A percentile compares a stretch with the other conserved stretches of the same genome.
phyloP scores from a whole-genome alignment of 92 coral and sea anemone species.

The Muricea muricata region DNA sequence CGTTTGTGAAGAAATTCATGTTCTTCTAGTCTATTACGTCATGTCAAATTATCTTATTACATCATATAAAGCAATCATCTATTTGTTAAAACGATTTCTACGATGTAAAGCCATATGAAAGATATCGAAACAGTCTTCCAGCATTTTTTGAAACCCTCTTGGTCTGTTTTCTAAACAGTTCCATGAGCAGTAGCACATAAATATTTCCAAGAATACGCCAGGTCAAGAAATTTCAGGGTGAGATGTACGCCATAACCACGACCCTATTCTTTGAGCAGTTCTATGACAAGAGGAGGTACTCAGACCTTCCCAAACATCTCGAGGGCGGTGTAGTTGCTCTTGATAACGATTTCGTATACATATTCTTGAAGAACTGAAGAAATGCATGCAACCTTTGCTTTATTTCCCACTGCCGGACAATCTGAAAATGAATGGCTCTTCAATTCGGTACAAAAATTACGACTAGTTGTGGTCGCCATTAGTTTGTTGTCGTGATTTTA shows the following conservation, averaged over 20 bases:
- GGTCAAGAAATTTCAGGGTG: no score
- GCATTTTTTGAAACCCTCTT: neutral
- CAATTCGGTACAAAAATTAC: no score
- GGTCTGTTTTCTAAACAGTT: slow-evolving; percentile 68
- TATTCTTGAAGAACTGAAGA: slow-evolving; percentile 85
- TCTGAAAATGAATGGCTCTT: slow-evolving; percentile 49
- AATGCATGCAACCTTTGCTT: slow-evolving; percentile 75
- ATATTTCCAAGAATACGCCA: slow-evolving; percentile 77
- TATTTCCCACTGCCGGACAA: slow-evolving; percentile 81
- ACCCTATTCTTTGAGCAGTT: slow-evolving; percentile 71
- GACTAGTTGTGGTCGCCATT: neutral
- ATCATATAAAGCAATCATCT: no score
- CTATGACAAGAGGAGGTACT: slow-evolving; percentile 96
- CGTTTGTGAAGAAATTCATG: no score
- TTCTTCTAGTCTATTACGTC: no score
- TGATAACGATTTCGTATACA: slow-evolving; percentile 66
- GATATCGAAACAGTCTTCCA: no score
- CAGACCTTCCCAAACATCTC: slow-evolving; percentile 96
- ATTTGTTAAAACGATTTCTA: no score
- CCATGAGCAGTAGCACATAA: slow-evolving; percentile 93
- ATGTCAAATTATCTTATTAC: no score
- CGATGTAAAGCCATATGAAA: no score
- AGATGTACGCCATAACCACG: neutral
- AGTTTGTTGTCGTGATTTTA: no score
- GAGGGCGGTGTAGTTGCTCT: slow-evolving; percentile 83